These are phyloP conservation scores for Xyliphius kryptos DNA, from an alignment of 2,113 vertebrate species.

Conservation along the genomic window DNA sequence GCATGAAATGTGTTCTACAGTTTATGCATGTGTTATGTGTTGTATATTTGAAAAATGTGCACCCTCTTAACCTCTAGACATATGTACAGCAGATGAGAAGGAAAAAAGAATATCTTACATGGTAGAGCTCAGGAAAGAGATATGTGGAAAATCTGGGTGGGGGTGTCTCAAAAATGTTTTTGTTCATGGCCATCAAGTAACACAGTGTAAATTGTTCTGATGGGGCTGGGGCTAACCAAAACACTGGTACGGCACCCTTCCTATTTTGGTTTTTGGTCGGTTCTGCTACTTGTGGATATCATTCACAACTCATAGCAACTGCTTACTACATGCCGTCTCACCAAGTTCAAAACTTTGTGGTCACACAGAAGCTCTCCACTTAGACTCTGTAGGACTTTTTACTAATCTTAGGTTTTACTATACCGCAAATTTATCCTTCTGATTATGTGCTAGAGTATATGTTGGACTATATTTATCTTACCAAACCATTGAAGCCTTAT, in stretches of 20 bases:
- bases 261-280: constrained; percentile 11
- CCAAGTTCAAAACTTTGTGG: constrained; percentile 25
- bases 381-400: too few relatives aligned
- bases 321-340: constrained; percentile 2
- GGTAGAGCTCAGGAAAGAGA: constrained; percentile 5
- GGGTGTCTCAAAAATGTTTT: constrained; percentile 8
- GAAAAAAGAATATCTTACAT: constrained; percentile 14
- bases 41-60: constrained; percentile 1
- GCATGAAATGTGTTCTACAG: not conserved
- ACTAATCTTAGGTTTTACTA: too few relatives aligned
- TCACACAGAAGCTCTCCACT: constrained; percentile 8
- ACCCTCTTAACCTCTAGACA: constrained; percentile 24
- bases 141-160: not conserved
- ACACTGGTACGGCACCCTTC: constrained; percentile 16
- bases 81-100: constrained; percentile 31
- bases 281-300: constrained; percentile 16
- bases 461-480: too few relatives aligned
- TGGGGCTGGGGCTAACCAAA: constrained; percentile 19
- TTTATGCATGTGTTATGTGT: too few relatives aligned
- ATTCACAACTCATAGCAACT: constrained; percentile 10
- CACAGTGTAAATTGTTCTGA: constrained; percentile 22
- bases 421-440: too few relatives aligned
- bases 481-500: too few relatives aligned
- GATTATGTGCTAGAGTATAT: too few relatives aligned
- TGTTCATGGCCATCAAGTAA: constrained; percentile 17